Percentiles rank a stretch among this genome's conserved stretches.
Conservation (phyloP, 2,797 vertebrate genomes). For the Sebastes taczanowskii region DNA sequence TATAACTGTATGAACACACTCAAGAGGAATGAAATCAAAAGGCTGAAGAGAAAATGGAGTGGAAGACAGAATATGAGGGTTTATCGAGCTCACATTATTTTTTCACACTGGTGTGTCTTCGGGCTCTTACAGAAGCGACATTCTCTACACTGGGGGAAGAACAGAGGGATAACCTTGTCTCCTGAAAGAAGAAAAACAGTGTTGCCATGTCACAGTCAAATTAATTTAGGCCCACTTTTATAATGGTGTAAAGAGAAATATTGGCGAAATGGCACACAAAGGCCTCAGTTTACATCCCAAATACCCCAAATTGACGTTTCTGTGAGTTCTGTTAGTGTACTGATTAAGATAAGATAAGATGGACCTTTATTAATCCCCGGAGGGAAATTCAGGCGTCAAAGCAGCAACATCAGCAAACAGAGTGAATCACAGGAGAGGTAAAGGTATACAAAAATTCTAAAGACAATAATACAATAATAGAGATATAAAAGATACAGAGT, state of each 20-base stretch:
- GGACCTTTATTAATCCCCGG: no score
- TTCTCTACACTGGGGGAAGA: conserved; percentile 90
- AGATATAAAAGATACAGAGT: no score
- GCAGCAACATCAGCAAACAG: no score
- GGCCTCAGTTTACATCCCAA: background rate
- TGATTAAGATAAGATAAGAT: no score
- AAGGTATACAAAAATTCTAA: no score
- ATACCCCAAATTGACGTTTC: background rate
- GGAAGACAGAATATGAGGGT: background rate
- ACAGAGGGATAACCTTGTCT: conserved; percentile 92
- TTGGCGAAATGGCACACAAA: background rate
- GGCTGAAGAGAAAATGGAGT: background rate
- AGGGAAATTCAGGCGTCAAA: no score
- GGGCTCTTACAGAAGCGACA: conserved; percentile 93
- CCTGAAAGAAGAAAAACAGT: conserved; percentile 73
- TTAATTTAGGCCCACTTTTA: background rate
- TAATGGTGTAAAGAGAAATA: background rate
- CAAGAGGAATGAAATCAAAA: background rate
- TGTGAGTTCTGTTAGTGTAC: background rate
- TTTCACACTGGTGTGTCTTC: conserved; percentile 91
- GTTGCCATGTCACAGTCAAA: background rate
- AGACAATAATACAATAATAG: no score
- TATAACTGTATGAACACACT: background rate
- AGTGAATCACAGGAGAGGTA: no score
- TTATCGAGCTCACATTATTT: conserved; percentile 83